Evolutionary conservation across 2,888 invertebrate species (phyloP).

Genomic region (Chalcosyrphus nemorum): DNA sequence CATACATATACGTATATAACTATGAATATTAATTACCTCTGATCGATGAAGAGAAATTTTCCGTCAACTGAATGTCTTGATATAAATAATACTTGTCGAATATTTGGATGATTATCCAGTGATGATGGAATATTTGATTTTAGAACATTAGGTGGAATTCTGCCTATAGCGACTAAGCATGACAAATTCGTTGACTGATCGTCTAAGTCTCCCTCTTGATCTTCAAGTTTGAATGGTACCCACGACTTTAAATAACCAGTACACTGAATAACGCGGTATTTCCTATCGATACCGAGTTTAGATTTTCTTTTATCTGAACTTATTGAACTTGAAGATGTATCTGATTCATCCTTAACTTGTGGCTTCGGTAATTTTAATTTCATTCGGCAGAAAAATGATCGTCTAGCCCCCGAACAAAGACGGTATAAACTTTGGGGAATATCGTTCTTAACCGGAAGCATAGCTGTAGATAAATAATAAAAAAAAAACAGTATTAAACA

Average conservation of each 20-base stretch:
- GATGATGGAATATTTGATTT: conserved; percentile 83
- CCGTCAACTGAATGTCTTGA: conserved; percentile 95
- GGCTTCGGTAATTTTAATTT: conserved; percentile 87
- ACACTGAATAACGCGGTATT: conserved; percentile 94
- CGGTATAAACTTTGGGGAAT: conserved; percentile 89
- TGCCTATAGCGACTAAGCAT: conserved; percentile 94
- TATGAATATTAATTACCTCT: conserved; percentile 87
- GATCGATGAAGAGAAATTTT: conserved; percentile 96
- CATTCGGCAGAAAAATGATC: conserved; percentile 97
- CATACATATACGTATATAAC: too few relatives aligned
- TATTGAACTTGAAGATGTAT: conserved; percentile 80
- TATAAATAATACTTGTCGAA: conserved; percentile 88
- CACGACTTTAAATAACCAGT: conserved; percentile 97
- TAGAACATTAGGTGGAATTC: conserved; percentile 86
- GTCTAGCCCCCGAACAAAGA: conserved; percentile 92
- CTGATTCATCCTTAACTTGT: conserved; percentile 88
- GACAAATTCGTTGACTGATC: conserved; percentile 87
- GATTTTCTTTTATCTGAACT: conserved; percentile 87
- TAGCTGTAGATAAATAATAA: too few relatives aligned
- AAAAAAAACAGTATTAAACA: background rate
- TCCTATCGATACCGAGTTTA: conserved; percentile 86
- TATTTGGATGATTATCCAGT: conserved; percentile 82
- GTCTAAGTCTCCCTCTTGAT: conserved; percentile 85
- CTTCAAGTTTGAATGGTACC: conserved; percentile 91
- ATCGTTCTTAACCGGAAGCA: conserved; percentile 95